Evolutionary conservation across 2,113 vertebrate genomes (phyloP).

Genomic region (Misgurnus anguillicaudatus): DNA sequence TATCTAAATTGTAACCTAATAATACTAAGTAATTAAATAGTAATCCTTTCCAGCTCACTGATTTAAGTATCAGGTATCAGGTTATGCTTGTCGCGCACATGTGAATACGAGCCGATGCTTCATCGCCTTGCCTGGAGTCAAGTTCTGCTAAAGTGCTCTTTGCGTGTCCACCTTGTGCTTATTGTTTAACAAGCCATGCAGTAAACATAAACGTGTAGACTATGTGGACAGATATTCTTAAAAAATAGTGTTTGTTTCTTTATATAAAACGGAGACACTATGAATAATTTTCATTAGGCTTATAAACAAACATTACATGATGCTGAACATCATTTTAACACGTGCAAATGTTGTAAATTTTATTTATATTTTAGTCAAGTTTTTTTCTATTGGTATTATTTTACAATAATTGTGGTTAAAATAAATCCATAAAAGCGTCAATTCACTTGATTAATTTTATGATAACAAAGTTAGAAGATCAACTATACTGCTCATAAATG

Average conservation of each 20-base stretch:
- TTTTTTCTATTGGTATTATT: too few relatives aligned
- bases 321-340: background rate
- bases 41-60: conserved; percentile 18
- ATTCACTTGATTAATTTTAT: too few relatives aligned
- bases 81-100: conserved; percentile 17
- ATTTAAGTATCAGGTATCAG: conserved; percentile 24
- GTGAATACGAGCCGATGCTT: conserved; percentile 2
- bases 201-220: background rate
- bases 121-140: conserved; percentile 21
- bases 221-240: background rate
- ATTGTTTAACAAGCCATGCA: conserved; percentile 4
- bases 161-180: background rate
- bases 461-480: background rate
- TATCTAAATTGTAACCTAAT: too few relatives aligned
- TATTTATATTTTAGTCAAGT: too few relatives aligned
- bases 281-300: background rate
- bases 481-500: background rate
- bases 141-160: background rate
- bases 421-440: too few relatives aligned
- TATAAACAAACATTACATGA: background rate
- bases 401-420: too few relatives aligned
- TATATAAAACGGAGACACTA: background rate
- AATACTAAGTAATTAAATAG: too few relatives aligned
- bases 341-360: too few relatives aligned
- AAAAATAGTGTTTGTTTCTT: background rate